Conservation (phyloP, 2,113 vertebrate species). For the Phrynocephalus versicolor region DNA sequence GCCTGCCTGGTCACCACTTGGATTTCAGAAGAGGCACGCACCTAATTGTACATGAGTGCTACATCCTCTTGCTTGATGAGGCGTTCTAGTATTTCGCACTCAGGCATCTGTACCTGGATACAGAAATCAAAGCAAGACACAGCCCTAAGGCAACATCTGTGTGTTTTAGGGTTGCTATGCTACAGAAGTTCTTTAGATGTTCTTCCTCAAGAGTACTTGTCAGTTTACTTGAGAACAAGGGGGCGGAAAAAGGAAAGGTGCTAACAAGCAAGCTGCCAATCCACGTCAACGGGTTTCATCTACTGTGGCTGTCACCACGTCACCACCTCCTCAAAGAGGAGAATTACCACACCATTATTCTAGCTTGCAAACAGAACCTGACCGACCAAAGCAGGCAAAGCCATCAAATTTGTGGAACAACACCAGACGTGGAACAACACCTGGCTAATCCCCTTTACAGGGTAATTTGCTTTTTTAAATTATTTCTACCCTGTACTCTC, state of each 20-base stretch:
- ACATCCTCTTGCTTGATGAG: background rate
- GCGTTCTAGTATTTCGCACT: background rate
- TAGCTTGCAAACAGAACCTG: background rate
- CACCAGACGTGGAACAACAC: conserved; percentile 2
- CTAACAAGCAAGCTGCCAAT: background rate
- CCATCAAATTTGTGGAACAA: background rate
- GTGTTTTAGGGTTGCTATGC: background rate
- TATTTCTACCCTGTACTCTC: background rate
- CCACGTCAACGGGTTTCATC: background rate
- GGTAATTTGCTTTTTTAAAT: background rate
- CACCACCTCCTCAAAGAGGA: background rate
- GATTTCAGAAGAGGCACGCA: background rate
- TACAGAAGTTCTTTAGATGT: background rate
- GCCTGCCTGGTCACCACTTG: background rate
- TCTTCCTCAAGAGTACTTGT: background rate
- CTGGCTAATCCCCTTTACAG: background rate
- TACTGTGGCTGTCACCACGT: background rate
- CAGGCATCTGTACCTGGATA: background rate
- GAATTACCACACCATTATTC: background rate
- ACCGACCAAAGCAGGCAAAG: background rate
- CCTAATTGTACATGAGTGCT: background rate
- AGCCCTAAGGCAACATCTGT: background rate
- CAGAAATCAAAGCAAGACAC: background rate
- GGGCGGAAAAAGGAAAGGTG: background rate
- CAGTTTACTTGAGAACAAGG: background rate